phyloP scores from a whole-genome alignment of 2,888 invertebrate genomes.

The Drosophila percnosoma region DNA sequence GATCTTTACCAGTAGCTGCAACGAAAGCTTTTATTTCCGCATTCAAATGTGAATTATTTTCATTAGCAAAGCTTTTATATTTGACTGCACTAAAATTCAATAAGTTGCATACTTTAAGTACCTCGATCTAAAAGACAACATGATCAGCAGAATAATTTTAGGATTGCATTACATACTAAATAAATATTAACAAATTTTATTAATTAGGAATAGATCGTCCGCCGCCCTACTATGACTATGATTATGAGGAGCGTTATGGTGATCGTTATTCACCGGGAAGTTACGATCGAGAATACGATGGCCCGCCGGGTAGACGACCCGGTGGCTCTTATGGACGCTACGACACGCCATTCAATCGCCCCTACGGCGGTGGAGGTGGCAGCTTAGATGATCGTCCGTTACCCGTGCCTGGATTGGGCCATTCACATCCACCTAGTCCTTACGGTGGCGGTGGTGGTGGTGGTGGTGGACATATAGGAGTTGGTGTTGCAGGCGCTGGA shows the following conservation, averaged over 20 bases:
- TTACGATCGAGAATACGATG: slow-evolving; percentile 83
- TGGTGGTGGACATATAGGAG: slow-evolving; percentile 51
- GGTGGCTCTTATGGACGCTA: slow-evolving; percentile 81
- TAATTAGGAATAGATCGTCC: slow-evolving; percentile 82
- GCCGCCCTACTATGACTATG: slow-evolving; percentile 82
- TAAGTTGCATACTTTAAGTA: slow-evolving; percentile 50
- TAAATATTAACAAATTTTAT: neutral
- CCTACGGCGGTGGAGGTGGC: slow-evolving; percentile 64
- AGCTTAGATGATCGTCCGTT: slow-evolving; percentile 75
- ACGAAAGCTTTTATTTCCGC: slow-evolving; percentile 14
- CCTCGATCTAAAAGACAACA: neutral
- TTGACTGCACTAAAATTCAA: neutral
- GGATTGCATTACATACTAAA: neutral
- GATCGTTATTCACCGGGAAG: slow-evolving; percentile 72
- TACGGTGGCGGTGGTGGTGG: slow-evolving; percentile 56
- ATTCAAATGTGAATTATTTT: neutral
- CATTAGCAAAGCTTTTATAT: slow-evolving; percentile 23
- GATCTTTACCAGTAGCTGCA: neutral
- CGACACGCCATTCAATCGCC: slow-evolving; percentile 83
- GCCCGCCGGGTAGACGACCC: slow-evolving; percentile 77
- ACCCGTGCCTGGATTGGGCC: slow-evolving; percentile 71
- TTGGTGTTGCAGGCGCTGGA: slow-evolving; percentile 80
- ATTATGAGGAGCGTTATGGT: slow-evolving; percentile 83
- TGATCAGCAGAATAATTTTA: slow-evolving; percentile 30
- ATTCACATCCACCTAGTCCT: slow-evolving; percentile 68